Conservation (phyloP, 2,797 vertebrate genomes). For the Schizopygopsis malacanthus region DNA sequence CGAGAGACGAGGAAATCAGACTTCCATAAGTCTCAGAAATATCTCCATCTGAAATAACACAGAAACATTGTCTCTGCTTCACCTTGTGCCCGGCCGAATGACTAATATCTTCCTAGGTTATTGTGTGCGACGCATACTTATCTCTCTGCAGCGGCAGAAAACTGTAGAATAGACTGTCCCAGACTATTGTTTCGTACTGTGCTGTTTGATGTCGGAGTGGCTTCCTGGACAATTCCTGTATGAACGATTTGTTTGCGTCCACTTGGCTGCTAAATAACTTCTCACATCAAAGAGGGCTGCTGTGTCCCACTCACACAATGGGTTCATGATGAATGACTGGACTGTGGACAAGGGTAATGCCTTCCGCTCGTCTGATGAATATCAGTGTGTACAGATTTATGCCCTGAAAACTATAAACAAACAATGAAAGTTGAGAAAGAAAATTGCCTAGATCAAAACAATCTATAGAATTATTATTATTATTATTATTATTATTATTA, state of each 20-base stretch:
- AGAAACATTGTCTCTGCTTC: slow-evolving; percentile 57
- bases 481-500: too few relatives aligned
- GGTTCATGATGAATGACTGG: slow-evolving; percentile 77
- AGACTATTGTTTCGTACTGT: slow-evolving; percentile 73
- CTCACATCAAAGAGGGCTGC: slow-evolving; percentile 79
- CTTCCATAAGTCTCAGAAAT: slow-evolving; percentile 55
- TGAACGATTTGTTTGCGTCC: slow-evolving; percentile 79
- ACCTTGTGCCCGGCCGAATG: slow-evolving; percentile 49
- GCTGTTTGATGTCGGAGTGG: slow-evolving; percentile 76
- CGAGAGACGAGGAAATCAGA: slow-evolving; percentile 57
- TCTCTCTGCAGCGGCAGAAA: slow-evolving; percentile 55
- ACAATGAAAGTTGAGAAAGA: slow-evolving; percentile 36
- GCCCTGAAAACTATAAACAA: slow-evolving; percentile 62
- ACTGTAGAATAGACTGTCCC: slow-evolving; percentile 64
- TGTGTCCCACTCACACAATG: slow-evolving; percentile 74
- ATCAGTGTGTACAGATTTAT: slow-evolving; percentile 72
- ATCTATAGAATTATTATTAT: neutral
- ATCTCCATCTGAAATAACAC: slow-evolving; percentile 64
- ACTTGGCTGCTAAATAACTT: slow-evolving; percentile 79
- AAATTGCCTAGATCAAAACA: neutral
- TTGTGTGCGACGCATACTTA: slow-evolving; percentile 51
- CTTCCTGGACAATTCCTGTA: slow-evolving; percentile 79
- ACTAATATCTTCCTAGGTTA: slow-evolving; percentile 66
- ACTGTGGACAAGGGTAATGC: slow-evolving; percentile 74
- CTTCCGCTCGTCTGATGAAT: slow-evolving; percentile 76